Evolutionary conservation across 2,113 vertebrate genomes (phyloP).

Genomic region (Hemiprocne comata): DNA sequence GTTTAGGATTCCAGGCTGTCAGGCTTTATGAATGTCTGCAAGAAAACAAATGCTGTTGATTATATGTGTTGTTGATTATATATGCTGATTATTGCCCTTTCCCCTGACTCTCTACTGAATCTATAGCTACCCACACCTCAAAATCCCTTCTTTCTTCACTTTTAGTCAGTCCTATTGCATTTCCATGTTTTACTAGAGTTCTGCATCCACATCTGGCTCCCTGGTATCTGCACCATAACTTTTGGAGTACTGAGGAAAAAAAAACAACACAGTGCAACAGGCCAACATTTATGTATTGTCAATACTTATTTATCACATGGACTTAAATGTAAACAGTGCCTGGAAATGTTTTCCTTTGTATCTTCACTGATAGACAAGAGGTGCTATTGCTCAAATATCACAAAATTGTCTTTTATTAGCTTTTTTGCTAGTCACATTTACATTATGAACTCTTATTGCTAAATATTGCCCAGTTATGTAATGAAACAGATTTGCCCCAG

Average conservation of each 20-base stretch:
- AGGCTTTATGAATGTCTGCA: neutral
- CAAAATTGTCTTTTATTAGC: neutral
- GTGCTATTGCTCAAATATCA: neutral
- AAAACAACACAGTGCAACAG: neutral
- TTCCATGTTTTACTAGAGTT: neutral
- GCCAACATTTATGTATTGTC: neutral
- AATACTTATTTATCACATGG: neutral
- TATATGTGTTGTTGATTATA: neutral
- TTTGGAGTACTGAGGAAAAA: neutral
- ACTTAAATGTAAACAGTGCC: neutral
- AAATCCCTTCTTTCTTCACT: neutral
- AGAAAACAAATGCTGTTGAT: neutral
- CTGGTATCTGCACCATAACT: neutral
- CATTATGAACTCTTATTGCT: neutral
- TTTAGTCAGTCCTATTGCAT: neutral
- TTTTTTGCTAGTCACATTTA: neutral
- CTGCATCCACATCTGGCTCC: neutral
- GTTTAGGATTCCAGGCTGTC: neutral
- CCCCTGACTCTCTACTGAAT: neutral
- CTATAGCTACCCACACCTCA: neutral
- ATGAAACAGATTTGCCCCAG: neutral
- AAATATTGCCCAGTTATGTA: neutral
- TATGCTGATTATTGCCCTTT: neutral
- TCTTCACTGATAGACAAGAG: neutral
- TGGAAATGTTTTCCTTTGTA: neutral